Conservation (phyloP, 2,797 vertebrate genomes). For the Gymnothorax javanicus region DNA sequence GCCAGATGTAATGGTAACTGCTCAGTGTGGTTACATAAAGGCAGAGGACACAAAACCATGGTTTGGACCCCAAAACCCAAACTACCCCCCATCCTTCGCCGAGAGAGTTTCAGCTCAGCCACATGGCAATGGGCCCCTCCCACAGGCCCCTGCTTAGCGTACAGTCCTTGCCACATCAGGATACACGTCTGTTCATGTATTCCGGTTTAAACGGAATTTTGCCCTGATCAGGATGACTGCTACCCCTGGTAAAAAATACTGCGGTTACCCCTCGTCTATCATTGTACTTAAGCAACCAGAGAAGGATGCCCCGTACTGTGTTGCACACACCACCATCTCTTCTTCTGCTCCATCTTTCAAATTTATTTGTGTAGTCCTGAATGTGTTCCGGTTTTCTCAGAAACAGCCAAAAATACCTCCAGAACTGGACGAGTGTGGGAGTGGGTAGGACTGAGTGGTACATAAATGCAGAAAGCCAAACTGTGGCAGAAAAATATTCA, state of each 20-base stretch:
- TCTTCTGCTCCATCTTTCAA: not conserved
- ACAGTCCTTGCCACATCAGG: slow-evolving; percentile 92
- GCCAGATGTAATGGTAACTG: not conserved
- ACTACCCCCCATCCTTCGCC: not conserved
- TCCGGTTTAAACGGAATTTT: slow-evolving; percentile 96
- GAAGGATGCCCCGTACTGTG: slow-evolving; percentile 62
- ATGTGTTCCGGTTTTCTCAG: not conserved
- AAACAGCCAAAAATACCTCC: not conserved
- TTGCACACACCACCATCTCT: not conserved
- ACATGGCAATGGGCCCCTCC: not conserved
- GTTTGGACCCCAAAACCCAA: not conserved
- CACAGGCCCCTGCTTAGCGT: slow-evolving; percentile 22
- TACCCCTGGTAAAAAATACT: slow-evolving; percentile 71
- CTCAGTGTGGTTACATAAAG: not conserved
- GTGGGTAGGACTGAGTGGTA: not conserved
- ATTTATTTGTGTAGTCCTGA: not conserved
- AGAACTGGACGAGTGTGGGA: not conserved
- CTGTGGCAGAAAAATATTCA: not conserved
- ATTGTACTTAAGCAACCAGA: slow-evolving; percentile 53
- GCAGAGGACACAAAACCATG: not conserved
- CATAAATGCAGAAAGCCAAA: not conserved
- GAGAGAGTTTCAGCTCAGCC: slow-evolving; percentile 30
- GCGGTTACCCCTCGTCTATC: slow-evolving; percentile 79
- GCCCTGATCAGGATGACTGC: slow-evolving; percentile 92
- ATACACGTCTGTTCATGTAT: slow-evolving; percentile 94